phyloP scores from a whole-genome alignment of 2,113 vertebrate genomes.

The Lagopus muta region DNA sequence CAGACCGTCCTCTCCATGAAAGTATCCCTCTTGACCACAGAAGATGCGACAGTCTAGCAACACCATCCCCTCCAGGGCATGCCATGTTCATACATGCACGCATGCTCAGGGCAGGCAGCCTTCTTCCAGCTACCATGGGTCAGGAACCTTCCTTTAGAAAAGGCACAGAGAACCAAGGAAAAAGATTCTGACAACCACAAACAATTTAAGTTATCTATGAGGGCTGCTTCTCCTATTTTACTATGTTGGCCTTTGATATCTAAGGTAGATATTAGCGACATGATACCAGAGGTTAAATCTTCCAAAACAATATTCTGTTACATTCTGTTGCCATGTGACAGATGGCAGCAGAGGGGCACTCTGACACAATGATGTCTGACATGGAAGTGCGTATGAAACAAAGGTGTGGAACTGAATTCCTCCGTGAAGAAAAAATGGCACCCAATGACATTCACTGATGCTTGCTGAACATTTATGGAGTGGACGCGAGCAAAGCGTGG shows the following conservation, averaged over 20 bases:
- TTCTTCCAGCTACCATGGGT: neutral
- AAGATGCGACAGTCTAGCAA: neutral
- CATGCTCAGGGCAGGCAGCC: neutral
- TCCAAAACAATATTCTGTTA: neutral
- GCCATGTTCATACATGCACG: rapidly evolving
- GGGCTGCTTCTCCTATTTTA: neutral
- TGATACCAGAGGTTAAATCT: neutral
- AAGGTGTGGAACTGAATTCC: neutral
- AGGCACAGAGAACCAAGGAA: neutral
- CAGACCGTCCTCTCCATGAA: neutral
- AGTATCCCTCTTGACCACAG: neutral
- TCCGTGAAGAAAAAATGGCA: neutral
- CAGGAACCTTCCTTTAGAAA: neutral
- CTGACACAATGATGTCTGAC: neutral
- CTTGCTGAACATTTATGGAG: neutral
- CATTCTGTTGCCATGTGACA: neutral
- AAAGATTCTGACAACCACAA: neutral
- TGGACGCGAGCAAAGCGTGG: neutral
- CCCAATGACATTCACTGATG: neutral
- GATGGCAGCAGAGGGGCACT: neutral
- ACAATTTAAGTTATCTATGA: neutral
- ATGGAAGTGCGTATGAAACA: neutral
- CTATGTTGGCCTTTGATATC: neutral
- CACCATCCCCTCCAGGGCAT: neutral
- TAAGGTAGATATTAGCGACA: neutral